Conservation (phyloP, 2,113 vertebrate species). For the Muntiacus muntjak region DNA sequence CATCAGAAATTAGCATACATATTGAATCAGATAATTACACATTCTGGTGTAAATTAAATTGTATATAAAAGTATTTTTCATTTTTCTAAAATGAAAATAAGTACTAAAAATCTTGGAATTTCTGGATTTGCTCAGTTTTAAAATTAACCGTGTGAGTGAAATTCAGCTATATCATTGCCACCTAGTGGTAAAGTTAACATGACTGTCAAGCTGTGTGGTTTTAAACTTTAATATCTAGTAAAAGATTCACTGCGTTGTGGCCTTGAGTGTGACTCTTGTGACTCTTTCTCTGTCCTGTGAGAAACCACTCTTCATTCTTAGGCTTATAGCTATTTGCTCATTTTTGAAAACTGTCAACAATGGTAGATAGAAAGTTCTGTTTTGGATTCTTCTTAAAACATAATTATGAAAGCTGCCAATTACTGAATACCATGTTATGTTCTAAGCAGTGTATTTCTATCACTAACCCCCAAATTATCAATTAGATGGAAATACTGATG, state of each 20-base stretch:
- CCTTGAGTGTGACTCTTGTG: neutral
- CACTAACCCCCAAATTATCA: neutral
- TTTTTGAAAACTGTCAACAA: neutral
- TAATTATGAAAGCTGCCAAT: neutral
- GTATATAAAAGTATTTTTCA: neutral
- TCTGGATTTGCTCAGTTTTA: slow-evolving; percentile 35
- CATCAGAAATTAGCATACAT: neutral
- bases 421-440: neutral
- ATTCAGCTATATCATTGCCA: slow-evolving; percentile 54
- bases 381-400: neutral
- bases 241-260: slow-evolving; percentile 3
- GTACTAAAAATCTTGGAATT: slow-evolving; percentile 16
- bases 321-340: neutral
- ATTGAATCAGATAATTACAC: neutral
- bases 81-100: slow-evolving; percentile 52
- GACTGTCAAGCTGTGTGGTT: slow-evolving; percentile 16
- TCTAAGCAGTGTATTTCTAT: slow-evolving; percentile 14
- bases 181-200: slow-evolving; percentile 54
- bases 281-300: neutral
- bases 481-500: neutral
- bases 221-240: slow-evolving; percentile 19
- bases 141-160: slow-evolving; percentile 19
- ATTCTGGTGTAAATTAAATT: neutral
- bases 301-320: neutral
- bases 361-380: neutral